A percentile compares a stretch with the other conserved stretches of the same genome.
These are phyloP conservation scores for Baronia brevicornis DNA, from an alignment of 2,888 invertebrate species.

Conservation along the genomic window DNA sequence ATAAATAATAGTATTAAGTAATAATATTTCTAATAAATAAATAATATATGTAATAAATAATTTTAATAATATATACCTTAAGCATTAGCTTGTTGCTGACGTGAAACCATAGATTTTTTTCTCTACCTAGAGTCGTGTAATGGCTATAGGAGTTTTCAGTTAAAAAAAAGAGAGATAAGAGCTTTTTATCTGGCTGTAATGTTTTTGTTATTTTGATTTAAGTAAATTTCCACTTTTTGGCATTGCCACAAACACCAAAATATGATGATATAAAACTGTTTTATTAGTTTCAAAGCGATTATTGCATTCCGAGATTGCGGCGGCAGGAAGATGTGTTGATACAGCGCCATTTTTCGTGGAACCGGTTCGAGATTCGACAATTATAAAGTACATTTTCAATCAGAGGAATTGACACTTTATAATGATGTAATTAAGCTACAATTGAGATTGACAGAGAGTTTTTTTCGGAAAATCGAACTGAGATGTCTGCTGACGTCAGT, in stretches of 20 bases:
- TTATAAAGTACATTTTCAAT: conserved; percentile 3
- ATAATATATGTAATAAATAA: too few species aligned
- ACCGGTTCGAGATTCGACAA: conserved; percentile 4
- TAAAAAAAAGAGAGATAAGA: not conserved
- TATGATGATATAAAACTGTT: conserved; percentile 7
- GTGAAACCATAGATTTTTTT: too few species aligned
- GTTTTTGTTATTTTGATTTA: conserved; percentile 5
- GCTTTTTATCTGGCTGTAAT: conserved; percentile 1
- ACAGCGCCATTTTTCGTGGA: conserved; percentile 5
- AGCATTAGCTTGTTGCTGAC: too few species aligned
- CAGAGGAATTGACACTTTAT: conserved; percentile 31
- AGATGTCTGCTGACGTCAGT: conserved; percentile 65
- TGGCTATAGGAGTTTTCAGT: too few species aligned
- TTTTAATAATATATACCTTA: too few species aligned
- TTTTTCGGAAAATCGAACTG: conserved; percentile 45
- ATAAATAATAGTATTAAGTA: too few species aligned
- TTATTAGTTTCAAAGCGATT: conserved; percentile 6
- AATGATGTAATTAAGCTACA: conserved; percentile 30
- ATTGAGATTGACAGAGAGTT: conserved; percentile 32
- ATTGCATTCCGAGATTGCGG: conserved; percentile 1
- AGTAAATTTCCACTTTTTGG: conserved; percentile 7
- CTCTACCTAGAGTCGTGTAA: too few species aligned
- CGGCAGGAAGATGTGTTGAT: conserved; percentile 8
- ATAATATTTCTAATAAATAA: too few species aligned
- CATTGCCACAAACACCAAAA: conserved; percentile 11